These are phyloP conservation scores for Lycocorax pyrrhopterus DNA, from an alignment of 2,113 vertebrate genomes.

Conservation along the genomic window DNA sequence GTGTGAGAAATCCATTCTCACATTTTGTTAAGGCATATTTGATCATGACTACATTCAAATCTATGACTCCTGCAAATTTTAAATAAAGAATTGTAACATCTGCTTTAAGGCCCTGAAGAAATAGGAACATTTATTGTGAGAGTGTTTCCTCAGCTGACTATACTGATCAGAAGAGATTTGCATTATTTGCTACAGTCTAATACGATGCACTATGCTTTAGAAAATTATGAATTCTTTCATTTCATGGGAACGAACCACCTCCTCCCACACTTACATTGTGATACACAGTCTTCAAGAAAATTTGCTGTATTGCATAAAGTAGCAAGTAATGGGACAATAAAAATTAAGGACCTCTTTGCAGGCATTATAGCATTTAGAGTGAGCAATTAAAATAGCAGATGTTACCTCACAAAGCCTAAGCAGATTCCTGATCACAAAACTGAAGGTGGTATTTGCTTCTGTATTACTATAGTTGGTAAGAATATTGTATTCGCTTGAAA, in stretches of 20 bases:
- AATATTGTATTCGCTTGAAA: background rate
- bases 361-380: background rate
- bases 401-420: background rate
- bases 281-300: constrained; percentile 14
- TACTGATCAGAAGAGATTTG: background rate
- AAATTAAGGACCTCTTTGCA: constrained; percentile 54
- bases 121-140: background rate
- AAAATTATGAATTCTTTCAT: constrained; percentile 7
- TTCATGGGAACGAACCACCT: background rate
- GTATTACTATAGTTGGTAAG: rapidly evolving
- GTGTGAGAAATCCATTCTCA: background rate
- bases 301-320: constrained; percentile 7
- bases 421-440: background rate
- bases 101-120: constrained; percentile 13
- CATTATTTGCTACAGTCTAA: background rate
- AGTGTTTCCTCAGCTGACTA: background rate
- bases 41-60: background rate
- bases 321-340: constrained; percentile 36
- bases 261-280: background rate
- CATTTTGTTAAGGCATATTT: background rate
- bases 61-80: constrained; percentile 9
- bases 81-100: constrained; percentile 39
- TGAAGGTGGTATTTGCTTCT: background rate
- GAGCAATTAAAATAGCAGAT: constrained; percentile 48
- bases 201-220: background rate